These are phyloP conservation scores for Drosophila sp. DNA, from an alignment of 1,140 invertebrate genomes.

Conservation along the genomic window DNA sequence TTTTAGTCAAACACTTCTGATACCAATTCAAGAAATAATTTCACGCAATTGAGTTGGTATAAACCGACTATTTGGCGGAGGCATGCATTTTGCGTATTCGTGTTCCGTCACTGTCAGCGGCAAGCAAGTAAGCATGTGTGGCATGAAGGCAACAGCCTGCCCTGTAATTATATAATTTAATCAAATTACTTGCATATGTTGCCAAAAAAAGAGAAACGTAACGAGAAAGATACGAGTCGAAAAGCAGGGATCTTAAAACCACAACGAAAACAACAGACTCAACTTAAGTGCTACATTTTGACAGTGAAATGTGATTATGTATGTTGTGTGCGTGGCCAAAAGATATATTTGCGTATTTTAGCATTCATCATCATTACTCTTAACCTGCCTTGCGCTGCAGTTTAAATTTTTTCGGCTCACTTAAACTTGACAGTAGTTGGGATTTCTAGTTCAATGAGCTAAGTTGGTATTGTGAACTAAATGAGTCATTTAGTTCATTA, in stretches of 20 bases:
- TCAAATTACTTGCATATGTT: constrained; percentile 83
- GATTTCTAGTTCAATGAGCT: no score
- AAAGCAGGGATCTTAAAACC: constrained; percentile 43
- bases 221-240: constrained; percentile 40
- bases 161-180: constrained; percentile 83
- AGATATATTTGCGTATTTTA: constrained; percentile 81
- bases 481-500: no score
- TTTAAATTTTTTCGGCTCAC: constrained; percentile 67
- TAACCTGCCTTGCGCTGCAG: constrained; percentile 41
- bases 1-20: no score
- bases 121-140: constrained; percentile 29
- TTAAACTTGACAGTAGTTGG: constrained; percentile 64
- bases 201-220: constrained; percentile 57
- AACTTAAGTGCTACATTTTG: constrained; percentile 75
- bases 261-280: constrained; percentile 33
- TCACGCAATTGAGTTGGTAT: no score
- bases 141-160: constrained; percentile 42
- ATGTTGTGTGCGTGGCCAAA: constrained; percentile 58
- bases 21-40: no score
- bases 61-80: neutral
- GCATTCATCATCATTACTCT: constrained; percentile 81
- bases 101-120: constrained; percentile 67
- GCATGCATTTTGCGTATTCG: constrained; percentile 54
- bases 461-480: no score
- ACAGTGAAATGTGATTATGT: constrained; percentile 76